Evolutionary conservation across 92 coral and sea anemone species (phyloP).

Genomic region (Porites evermanni): DNA sequence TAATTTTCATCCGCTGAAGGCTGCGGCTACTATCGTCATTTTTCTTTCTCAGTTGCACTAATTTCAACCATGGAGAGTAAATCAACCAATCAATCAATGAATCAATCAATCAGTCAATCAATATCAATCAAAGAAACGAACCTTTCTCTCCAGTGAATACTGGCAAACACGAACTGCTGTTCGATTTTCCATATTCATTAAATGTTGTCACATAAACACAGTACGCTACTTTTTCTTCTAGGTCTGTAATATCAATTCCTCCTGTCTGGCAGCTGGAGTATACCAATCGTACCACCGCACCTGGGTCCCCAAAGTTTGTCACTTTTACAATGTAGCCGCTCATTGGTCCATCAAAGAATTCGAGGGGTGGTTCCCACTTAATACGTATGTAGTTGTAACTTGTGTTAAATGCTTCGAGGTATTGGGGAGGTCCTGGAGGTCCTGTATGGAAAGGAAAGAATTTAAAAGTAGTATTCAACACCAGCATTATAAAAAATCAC

Average conservation of each 20-base stretch:
- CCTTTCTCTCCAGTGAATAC: slow-evolving; percentile 28
- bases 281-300: neutral
- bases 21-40: too few species aligned
- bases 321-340: slow-evolving; percentile 17
- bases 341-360: neutral
- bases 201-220: slow-evolving; percentile 33
- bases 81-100: too few species aligned
- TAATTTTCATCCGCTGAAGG: too few species aligned
- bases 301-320: neutral
- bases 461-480: too few species aligned
- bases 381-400: slow-evolving; percentile 19
- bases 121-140: neutral
- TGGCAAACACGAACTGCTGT: neutral
- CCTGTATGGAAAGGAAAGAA: neutral
- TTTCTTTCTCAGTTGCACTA: too few species aligned
- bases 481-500: too few species aligned
- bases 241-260: slow-evolving; percentile 14
- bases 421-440: slow-evolving; percentile 16
- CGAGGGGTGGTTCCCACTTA: neutral
- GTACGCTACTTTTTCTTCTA: slow-evolving; percentile 10
- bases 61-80: too few species aligned
- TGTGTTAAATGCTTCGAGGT: slow-evolving; percentile 10
- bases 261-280: slow-evolving; percentile 19
- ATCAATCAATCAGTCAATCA: too few species aligned
- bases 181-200: slow-evolving; percentile 15